Evolutionary conservation across 2,113 vertebrate genomes (phyloP), one percentile per base, ranked within the genome.

Genomic region (Benitochromis conjunctus): DNA sequence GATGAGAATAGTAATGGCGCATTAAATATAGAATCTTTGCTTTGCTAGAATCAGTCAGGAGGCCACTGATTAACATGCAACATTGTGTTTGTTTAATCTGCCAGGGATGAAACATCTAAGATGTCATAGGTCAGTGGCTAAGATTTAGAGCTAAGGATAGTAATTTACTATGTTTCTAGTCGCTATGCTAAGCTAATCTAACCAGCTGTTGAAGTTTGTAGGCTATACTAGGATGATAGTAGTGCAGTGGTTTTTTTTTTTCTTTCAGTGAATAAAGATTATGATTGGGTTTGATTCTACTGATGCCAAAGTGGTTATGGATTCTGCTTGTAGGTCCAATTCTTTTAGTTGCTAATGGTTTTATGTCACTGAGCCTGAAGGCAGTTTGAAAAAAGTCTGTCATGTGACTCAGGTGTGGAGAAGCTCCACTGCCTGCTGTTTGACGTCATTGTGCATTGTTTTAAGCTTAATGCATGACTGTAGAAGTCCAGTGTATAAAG

Each of bases 241-340:
- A 76, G 34, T 0, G 18, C 9, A 53, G 29, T 12, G 7, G 0
- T 0, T 56, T 56, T 54, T 53, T 41, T 21, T 4, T 19, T 9
- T 46, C 9, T n/a, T 54, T 19, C 62, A 66, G 9, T 66, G 36
- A 41, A 12, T 66, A 64, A 64, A 36, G 18, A 36, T 64, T 38
- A 64, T 76, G 24, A 24, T 7, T 76, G 69, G 69, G 24, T 31
- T 51, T 76, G 69, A 74, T 29, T 74, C 43, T 74, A 7, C 19
- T 71, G 41, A 18, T 71, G 64, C 21, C 21, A 46, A 6, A 18
- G 41, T 48, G 24, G 48, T 74, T 19, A 29, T 48, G 9, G 21
- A 16, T 74, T 74, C 69, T 74, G 69, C 14, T 74, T 74, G 6
- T 19, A 48, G 9, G 69, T 48, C 14, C 24, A 48, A 48, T 76